Evolutionary conservation across 2,888 invertebrate species (phyloP).

Genomic region (Pemphredon lugubris): DNA sequence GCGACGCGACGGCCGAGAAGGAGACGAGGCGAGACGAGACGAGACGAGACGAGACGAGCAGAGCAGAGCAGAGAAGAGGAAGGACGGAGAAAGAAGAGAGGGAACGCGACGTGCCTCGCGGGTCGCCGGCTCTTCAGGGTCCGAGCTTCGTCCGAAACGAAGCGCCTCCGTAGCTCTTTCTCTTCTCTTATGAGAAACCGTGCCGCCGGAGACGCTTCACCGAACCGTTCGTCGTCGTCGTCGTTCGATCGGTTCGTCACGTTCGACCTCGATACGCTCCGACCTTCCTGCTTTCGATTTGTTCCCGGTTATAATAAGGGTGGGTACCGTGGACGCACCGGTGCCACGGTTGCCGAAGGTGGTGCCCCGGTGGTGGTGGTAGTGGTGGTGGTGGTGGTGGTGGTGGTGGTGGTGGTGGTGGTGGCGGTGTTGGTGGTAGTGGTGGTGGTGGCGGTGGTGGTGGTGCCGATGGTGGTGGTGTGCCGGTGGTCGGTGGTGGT

Average conservation of each 20-base stretch:
- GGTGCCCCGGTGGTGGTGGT: conserved; percentile 18
- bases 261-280: conserved; percentile 32
- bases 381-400: conserved; percentile 37
- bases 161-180: conserved; percentile 69
- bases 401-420: conserved; percentile 30
- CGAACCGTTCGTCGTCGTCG: conserved; percentile 50
- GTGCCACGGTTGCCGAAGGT: conserved; percentile 12
- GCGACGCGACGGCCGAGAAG: conserved; percentile 51
- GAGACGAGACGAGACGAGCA: conserved; percentile 54
- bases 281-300: not conserved
- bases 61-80: conserved; percentile 44
- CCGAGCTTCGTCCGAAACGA: conserved; percentile 76
- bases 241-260: conserved; percentile 49
- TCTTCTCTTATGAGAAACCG: conserved; percentile 63
- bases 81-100: conserved; percentile 57
- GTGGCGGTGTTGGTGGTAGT: no score
- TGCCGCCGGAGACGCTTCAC: conserved; percentile 57
- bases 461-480: conserved; percentile 41
- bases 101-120: conserved; percentile 70
- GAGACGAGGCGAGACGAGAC: conserved; percentile 61
- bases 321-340: conserved; percentile 23
- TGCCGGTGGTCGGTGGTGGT: conserved; percentile 55
- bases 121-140: conserved; percentile 78
- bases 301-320: not conserved
- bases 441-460: conserved; percentile 22